These are phyloP conservation scores for Halocynthia aurantium DNA, from an alignment of 23 tunicate species.

Conservation along the genomic window DNA sequence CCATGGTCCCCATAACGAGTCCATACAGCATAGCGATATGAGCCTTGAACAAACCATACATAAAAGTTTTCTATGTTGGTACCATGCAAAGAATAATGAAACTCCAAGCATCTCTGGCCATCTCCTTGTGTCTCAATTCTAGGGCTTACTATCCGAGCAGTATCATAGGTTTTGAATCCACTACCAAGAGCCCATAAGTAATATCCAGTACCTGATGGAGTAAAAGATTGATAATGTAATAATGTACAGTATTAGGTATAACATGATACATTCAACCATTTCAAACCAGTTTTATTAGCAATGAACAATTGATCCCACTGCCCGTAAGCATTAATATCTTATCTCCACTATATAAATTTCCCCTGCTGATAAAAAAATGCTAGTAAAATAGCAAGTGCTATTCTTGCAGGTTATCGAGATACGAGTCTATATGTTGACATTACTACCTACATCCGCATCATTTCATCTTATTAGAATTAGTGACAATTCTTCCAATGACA, in stretches of 20 bases:
- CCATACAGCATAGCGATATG: conserved; percentile 27
- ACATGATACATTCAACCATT: not conserved
- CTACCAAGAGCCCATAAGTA: conserved; percentile 38
- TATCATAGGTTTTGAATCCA: not conserved
- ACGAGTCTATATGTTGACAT: too few relatives aligned
- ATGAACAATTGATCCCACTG: not conserved
- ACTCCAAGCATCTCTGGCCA: conserved; percentile 54
- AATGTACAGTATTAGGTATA: not conserved
- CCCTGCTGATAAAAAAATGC: too few relatives aligned
- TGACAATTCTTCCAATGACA: too few relatives aligned
- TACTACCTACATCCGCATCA: too few relatives aligned
- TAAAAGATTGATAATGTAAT: not conserved
- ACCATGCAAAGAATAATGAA: conserved; percentile 56
- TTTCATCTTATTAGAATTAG: too few relatives aligned
- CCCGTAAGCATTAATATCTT: not conserved
- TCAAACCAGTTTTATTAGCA: not conserved
- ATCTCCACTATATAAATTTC: too few relatives aligned
- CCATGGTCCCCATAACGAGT: conserved; percentile 46
- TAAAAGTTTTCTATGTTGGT: conserved; percentile 28
- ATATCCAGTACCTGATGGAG: conserved; percentile 41
- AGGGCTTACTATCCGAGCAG: conserved; percentile 31
- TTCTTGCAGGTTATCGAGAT: too few relatives aligned
- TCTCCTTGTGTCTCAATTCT: conserved; percentile 18
- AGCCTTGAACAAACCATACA: conserved; percentile 10
- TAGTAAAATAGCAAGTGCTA: too few relatives aligned